Percentiles rank a stretch among this genome's conserved stretches.
phyloP scores from a whole-genome alignment of 35 echinoderm and acorn worm species.

The Stichopus chloronotus region DNA sequence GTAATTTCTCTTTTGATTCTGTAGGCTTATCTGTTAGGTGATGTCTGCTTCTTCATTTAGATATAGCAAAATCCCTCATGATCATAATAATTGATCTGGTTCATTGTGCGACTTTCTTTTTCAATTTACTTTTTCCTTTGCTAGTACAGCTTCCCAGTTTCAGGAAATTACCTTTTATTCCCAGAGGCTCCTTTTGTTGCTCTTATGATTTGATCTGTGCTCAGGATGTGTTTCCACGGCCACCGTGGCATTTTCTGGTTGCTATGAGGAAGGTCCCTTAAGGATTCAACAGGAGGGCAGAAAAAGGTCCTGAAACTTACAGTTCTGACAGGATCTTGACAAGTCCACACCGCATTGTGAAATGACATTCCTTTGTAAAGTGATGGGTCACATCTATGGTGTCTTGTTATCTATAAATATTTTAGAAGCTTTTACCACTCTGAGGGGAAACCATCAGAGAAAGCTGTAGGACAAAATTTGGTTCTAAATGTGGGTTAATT shows the following conservation, averaged over 20 bases:
- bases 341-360: background rate
- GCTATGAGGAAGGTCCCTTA: background rate
- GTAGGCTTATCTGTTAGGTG: no score
- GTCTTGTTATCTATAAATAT: background rate
- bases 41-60: no score
- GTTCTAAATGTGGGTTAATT: no score
- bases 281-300: background rate
- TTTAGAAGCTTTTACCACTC: background rate
- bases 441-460: no score
- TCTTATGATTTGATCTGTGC: background rate
- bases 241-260: background rate
- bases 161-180: conserved; percentile 43
- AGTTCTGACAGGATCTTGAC: background rate
- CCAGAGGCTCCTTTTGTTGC: background rate
- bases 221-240: background rate
- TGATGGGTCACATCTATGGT: background rate
- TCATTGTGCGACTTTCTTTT: background rate
- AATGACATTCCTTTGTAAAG: background rate
- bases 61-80: no score
- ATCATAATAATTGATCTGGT: background rate
- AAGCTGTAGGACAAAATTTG: no score
- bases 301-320: background rate
- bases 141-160: background rate
- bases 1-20: no score
- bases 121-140: background rate